Percentiles rank a stretch among this genome's conserved stretches.
These are phyloP conservation scores for Pseudorhiza aurosa DNA, from an alignment of 30 jellyfish, hydroid and myxozoan species.

Conservation along the genomic window DNA sequence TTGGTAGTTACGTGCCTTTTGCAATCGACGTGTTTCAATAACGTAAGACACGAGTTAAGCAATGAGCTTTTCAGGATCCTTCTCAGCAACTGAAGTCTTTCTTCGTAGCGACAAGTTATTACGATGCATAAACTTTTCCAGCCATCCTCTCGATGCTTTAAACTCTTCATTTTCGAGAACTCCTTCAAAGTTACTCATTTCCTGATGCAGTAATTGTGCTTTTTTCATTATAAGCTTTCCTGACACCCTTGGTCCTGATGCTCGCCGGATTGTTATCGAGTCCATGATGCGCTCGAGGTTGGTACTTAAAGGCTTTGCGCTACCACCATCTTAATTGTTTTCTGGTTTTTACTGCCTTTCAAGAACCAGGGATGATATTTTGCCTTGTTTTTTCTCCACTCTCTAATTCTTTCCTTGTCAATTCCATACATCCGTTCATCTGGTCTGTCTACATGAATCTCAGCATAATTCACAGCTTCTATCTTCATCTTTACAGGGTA, in stretches of 20 bases:
- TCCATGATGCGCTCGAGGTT: neutral
- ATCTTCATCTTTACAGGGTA: neutral
- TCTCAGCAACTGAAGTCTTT: slow-evolving; percentile 30
- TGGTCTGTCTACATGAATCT: neutral
- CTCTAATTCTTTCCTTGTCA: neutral
- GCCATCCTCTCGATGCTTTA: slow-evolving; percentile 29
- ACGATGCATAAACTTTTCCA: slow-evolving; percentile 13
- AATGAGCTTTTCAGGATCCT: slow-evolving; percentile 10
- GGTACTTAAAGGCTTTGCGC: neutral
- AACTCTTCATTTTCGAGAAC: neutral
- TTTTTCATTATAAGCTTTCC: slow-evolving; percentile 19
- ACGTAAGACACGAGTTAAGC: slow-evolving; percentile 11
- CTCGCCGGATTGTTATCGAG: neutral
- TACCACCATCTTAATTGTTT: neutral
- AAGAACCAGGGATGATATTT: neutral
- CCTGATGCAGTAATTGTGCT: neutral
- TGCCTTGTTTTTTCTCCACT: neutral
- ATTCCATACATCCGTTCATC: neutral
- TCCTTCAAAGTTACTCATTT: neutral
- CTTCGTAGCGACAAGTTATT: slow-evolving; percentile 22
- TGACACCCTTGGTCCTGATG: slow-evolving; percentile 12
- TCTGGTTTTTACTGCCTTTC: neutral
- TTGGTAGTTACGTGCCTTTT: slow-evolving; percentile 10
- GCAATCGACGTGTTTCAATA: slow-evolving; percentile 10
- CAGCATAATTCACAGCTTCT: neutral